Conservation (phyloP, 53 echinoderm and acorn worm species). For the Antedon mediterranea region DNA sequence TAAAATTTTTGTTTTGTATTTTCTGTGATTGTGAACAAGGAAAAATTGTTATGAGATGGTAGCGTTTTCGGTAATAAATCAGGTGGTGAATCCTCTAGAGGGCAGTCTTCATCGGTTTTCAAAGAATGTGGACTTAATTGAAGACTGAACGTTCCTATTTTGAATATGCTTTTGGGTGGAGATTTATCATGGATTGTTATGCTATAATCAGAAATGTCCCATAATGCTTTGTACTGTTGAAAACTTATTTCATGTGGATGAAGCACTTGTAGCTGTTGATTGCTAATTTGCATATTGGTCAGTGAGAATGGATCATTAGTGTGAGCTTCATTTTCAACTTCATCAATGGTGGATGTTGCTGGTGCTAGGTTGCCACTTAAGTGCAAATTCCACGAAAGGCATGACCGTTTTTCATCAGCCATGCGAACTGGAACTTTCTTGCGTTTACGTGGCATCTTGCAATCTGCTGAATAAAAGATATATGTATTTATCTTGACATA, state of each 20-base stretch:
- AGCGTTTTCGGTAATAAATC: neutral
- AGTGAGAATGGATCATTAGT: conserved; percentile 8
- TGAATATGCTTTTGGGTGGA: neutral
- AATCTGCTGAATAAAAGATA: neutral
- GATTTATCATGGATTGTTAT: conserved; percentile 16
- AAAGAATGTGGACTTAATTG: neutral
- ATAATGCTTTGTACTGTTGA: conserved; percentile 18
- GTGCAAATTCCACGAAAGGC: conserved; percentile 70
- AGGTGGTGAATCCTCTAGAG: neutral
- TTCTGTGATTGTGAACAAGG: neutral
- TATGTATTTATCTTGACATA: too few species aligned
- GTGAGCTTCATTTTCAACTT: neutral
- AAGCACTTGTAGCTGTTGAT: neutral
- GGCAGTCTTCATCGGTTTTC: neutral
- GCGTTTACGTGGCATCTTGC: neutral
- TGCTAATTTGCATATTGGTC: neutral
- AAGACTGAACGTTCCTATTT: neutral
- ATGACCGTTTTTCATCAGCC: conserved; percentile 35
- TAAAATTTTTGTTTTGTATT: neutral
- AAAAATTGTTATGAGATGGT: conserved; percentile 2
- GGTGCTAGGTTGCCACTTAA: neutral
- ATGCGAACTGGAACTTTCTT: neutral
- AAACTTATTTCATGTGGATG: conserved; percentile 16
- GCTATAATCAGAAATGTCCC: conserved; percentile 28
- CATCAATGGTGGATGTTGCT: neutral